These are phyloP conservation scores for Microcebus ravelobensis DNA, from an alignment of 2,113 vertebrate genomes.

Conservation along the genomic window DNA sequence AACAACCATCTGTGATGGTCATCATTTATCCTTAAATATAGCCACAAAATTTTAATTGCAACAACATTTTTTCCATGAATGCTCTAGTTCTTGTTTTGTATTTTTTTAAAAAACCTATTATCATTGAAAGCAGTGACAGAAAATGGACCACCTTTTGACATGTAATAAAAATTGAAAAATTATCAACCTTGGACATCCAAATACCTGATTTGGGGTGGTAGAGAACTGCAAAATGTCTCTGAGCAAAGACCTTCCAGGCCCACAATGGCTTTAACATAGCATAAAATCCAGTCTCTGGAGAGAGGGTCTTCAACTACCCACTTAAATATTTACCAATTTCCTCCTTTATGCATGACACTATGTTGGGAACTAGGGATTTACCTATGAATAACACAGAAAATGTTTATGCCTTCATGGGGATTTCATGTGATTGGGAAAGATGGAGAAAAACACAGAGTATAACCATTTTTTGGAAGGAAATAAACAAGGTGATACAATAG, in stretches of 20 bases:
- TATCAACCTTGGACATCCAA: neutral
- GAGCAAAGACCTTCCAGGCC: neutral
- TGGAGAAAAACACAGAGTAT: neutral
- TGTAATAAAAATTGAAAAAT: neutral
- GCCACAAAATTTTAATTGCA: slow-evolving; percentile 1
- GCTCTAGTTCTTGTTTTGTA: neutral
- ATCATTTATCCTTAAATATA: slow-evolving; percentile 58
- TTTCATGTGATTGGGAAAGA: neutral
- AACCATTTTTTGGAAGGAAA: slow-evolving; percentile 19
- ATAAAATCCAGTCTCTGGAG: neutral
- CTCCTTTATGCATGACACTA: neutral
- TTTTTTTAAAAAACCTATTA: slow-evolving; percentile 28
- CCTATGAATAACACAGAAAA: neutral
- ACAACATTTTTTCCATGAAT: neutral
- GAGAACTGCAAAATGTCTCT: slow-evolving; percentile 9
- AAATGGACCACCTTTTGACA: slow-evolving; percentile 17
- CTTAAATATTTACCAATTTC: neutral
- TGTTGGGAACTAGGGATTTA: neutral
- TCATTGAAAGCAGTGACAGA: neutral
- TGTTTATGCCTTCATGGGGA: neutral
- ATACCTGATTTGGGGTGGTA: neutral
- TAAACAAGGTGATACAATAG: neutral
- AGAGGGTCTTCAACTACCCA: neutral
- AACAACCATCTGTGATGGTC: slow-evolving; percentile 39
- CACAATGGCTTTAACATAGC: neutral